Evolutionary conservation across 2,113 vertebrate species (phyloP), one percentile per base, ranked within the genome.

Genomic region (Capricornis sumatraensis): DNA sequence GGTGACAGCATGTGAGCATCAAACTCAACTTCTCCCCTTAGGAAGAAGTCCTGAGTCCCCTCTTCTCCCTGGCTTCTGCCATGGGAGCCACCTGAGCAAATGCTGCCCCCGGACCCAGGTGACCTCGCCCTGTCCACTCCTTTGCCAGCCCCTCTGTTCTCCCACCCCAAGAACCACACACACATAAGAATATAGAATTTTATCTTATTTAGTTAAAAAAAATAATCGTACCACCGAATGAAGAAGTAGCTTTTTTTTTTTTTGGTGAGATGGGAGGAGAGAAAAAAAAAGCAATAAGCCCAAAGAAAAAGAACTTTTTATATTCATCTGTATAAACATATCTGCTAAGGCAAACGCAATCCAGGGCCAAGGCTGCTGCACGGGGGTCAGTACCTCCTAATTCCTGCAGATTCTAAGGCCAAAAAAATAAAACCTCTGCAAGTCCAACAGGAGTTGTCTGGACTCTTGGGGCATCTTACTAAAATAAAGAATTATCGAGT

Each of bases 181-280:
- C 45, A 6, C 78, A 88, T 99, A 98, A 95, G 98, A 99, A 99
- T 97, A 99, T 97, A 99, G 97, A 99, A 97, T 98, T 98, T 99
- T 99, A 98, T 98, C 98, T 99, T 98, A 97, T 97, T 98, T 97
- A 97, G 96, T 98, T 98, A 98, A 98, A 98, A 98, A 98, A 99
- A 98, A 98, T 97, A 98, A 99, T 95, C 52, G 60, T 97, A 96
- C 95, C 14, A 2, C 93, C 25, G 21, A 97, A 81, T 28, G 98
- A 98, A 97, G 97, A 90, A 98, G 71, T 97, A 95, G 91, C 89
- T 0, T 50, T 82, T 82, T 71, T 92, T 55, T 91, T 89, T 28
- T 16, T 14, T 30, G 30, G 83, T 78, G 96, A 92, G 94, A 87
- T 30, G 87, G 81, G 21, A 21, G 30, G 17, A 16, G 15, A 28